These are phyloP conservation scores for Hoplostethus atlanticus DNA, from an alignment of 2,797 vertebrate species.

Conservation along the genomic window DNA sequence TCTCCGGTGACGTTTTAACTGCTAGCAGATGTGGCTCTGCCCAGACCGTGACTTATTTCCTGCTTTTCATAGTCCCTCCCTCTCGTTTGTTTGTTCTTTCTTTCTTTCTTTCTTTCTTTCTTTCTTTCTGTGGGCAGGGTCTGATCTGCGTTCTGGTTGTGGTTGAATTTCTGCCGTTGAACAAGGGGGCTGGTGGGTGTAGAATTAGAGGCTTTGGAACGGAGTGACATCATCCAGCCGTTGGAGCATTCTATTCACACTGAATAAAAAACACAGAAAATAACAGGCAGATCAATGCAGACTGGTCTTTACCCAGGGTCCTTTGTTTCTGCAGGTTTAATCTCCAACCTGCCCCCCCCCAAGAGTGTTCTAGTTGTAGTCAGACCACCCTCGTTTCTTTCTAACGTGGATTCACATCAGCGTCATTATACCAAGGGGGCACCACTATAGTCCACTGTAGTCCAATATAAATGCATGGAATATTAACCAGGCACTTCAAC, in stretches of 20 bases:
- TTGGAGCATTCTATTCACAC: conserved; percentile 74
- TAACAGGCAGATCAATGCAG: conserved; percentile 36
- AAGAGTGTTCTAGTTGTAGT: conserved; percentile 4
- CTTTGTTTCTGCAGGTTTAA: conserved; percentile 58
- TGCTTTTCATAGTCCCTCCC: conserved; percentile 56
- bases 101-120: not conserved
- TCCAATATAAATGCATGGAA: conserved; percentile 42
- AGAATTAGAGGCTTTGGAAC: conserved; percentile 62
- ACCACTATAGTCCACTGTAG: conserved; percentile 19
- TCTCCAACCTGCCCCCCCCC: conserved; percentile 22
- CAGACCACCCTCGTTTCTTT: conserved; percentile 53
- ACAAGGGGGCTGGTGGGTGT: conserved; percentile 43
- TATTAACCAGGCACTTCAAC: conserved; percentile 21
- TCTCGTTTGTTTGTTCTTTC: not conserved
- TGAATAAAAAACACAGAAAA: conserved; percentile 66
- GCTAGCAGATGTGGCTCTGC: conserved; percentile 78
- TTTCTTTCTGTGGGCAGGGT: not conserved
- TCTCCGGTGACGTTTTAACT: conserved; percentile 76
- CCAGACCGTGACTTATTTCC: conserved; percentile 71
- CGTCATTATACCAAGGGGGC: conserved; percentile 63
- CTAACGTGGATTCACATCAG: conserved; percentile 31
- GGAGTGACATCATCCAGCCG: conserved; percentile 76
- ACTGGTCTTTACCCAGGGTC: conserved; percentile 29
- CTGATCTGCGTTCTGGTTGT: conserved; percentile 13
- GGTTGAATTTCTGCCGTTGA: conserved; percentile 46